Conservation (phyloP, 2,888 invertebrate species). For the Chloroclystis v-ata region DNA sequence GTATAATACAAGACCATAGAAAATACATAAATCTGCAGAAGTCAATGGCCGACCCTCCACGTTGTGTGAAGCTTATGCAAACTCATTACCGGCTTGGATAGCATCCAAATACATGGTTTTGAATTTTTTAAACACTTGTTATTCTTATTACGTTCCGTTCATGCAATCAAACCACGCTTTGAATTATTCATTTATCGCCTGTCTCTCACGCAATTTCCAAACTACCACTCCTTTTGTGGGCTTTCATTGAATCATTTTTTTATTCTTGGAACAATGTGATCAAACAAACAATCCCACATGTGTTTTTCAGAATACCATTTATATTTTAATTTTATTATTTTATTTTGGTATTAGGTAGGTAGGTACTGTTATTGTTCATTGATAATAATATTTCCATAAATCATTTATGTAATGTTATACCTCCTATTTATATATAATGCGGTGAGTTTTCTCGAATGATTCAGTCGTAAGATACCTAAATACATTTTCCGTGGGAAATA, state of each 20-base stretch:
- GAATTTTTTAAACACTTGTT: constrained; percentile 10
- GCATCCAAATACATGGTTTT: constrained; percentile 34
- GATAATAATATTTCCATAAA: no score
- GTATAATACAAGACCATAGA: no score
- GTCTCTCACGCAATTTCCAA: constrained; percentile 1
- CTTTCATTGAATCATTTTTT: no score
- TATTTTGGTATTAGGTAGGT: no score
- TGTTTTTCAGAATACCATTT: no score
- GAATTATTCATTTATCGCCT: not conserved
- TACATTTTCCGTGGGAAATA: constrained; percentile 16
- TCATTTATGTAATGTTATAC: no score
- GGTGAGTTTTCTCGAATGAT: constrained; percentile 2
- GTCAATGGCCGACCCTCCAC: constrained; percentile 42
- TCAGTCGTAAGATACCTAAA: constrained; percentile 9
- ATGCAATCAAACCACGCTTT: constrained; percentile 4
- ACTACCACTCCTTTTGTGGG: no score
- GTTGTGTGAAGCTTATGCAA: constrained; percentile 10
- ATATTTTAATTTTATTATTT: no score
- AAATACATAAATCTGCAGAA: constrained; percentile 42
- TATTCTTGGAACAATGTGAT: no score
- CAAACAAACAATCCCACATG: no score
- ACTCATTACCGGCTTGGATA: constrained; percentile 34
- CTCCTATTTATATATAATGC: not conserved
- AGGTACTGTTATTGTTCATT: no score
- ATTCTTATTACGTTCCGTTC: not conserved